Base-by-base conservation (phyloP, 2,113 vertebrate species). In the Gracilinanus agilis region DNA sequence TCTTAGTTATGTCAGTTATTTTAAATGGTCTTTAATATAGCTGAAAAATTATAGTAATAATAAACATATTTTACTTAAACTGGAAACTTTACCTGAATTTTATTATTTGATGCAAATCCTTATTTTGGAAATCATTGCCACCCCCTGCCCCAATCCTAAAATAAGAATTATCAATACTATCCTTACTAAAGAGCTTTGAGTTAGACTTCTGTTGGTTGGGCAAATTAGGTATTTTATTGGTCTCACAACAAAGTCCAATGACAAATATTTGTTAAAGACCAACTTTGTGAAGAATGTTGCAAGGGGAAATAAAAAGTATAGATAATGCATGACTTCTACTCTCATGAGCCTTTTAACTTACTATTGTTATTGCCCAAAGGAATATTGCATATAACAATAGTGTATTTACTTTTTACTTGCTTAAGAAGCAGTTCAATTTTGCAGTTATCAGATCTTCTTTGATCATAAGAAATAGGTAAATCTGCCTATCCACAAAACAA, bases 401-500 rank as follows among this genome's bases (percentile, higher is more conserved):
- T 92, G n/a, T 93, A 89, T 96, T 49, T 95, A 96, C 55, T 96
- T 94, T 95, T 49, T 94, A 53, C 24, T 95, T 95, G 83, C 0
- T 96, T 24, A 83, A 2, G 88, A 54, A 53, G 83, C 55, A 56
- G 53, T 55, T 94, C 40, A 54, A 21, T 40, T 5, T 95, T 96
- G 58, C 92, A 94, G 93, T 95, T 27, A 94, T 93, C 34, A 96
- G 16, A 25, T 91, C 27, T 92, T 49, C 92, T 97, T 97, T 95
- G n/a, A 90, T 93, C 94, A 25, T 92, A 40, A 97, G 49, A 27
- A 95, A 88, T 97, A 94, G 54, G 91, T 95, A 95, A 94, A 53
- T 89, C 24, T 58, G 91, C n/a, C 90, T 16, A 89, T 95, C 95
- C 53, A 96, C 93, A 96, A 61, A 88, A 90, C 92, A 0, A 91